These are phyloP conservation scores for Toxotes jaculatrix DNA, from an alignment of 2,113 vertebrate genomes.

Conservation along the genomic window DNA sequence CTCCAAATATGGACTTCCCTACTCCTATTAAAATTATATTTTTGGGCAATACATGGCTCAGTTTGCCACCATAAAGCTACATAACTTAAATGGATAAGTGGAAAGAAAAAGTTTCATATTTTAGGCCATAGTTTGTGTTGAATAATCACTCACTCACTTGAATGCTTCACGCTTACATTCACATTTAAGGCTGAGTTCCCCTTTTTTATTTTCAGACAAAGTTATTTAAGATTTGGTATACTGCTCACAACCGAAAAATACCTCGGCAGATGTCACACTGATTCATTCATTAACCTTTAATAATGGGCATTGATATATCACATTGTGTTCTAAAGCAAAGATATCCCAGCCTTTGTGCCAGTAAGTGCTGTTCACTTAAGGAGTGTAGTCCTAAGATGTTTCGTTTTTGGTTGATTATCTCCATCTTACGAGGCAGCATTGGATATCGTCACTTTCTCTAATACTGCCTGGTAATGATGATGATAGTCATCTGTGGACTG, in stretches of 20 bases:
- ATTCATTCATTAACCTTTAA: conserved; percentile 24
- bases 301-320: background rate
- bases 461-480: conserved; percentile 99
- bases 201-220: conserved; percentile 15
- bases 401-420: conserved; percentile 83
- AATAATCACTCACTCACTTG: too few relatives aligned
- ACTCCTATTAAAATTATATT: background rate
- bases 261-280: background rate
- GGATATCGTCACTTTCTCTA: conserved; percentile 95
- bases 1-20: conserved; percentile 37
- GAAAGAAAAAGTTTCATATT: background rate
- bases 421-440: conserved; percentile 99
- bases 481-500: conserved; percentile 85
- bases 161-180: background rate
- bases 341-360: background rate
- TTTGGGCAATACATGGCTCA: background rate
- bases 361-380: background rate
- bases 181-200: conserved; percentile 13
- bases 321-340: background rate
- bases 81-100: background rate
- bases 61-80: background rate
- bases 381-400: background rate
- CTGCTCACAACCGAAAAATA: background rate
- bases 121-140: background rate
- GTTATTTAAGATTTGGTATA: background rate